A percentile compares a stretch with the other conserved stretches of the same genome.
phyloP scores from a whole-genome alignment of 1,140 invertebrate genomes.

The Rhizoglyphus robini region DNA sequence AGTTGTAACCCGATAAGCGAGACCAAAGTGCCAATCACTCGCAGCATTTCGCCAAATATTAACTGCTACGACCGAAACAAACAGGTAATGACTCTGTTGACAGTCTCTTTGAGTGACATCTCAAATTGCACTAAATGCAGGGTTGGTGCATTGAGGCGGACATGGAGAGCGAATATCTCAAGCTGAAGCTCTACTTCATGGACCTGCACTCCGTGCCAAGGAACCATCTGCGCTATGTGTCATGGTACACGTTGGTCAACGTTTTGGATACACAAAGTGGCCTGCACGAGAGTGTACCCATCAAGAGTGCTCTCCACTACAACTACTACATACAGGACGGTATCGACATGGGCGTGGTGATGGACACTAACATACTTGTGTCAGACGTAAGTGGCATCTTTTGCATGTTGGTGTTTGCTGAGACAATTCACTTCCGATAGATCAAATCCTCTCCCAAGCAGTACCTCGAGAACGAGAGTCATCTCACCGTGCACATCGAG shows the following conservation, averaged over 20 bases:
- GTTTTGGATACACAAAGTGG: slow-evolving; percentile 32
- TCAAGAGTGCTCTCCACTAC: slow-evolving; percentile 58
- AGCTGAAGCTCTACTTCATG: slow-evolving; percentile 58
- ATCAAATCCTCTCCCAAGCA: slow-evolving; percentile 21
- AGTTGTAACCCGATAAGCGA: slow-evolving; percentile 60
- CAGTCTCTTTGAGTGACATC: background rate
- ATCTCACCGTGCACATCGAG: slow-evolving; percentile 62
- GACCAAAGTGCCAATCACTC: slow-evolving; percentile 39
- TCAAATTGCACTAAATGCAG: slow-evolving; percentile 29
- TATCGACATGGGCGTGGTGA: slow-evolving; percentile 64
- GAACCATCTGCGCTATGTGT: slow-evolving; percentile 59
- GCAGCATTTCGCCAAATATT: slow-evolving; percentile 32
- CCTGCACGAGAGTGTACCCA: slow-evolving; percentile 35
- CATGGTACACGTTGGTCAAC: slow-evolving; percentile 57
- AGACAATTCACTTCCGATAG: slow-evolving; percentile 3
- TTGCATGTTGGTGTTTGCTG: background rate
- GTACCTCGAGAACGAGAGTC: slow-evolving; percentile 60
- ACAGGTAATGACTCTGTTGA: slow-evolving; percentile 29
- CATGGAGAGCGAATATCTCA: slow-evolving; percentile 58
- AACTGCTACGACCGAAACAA: slow-evolving; percentile 72
- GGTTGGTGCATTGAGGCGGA: slow-evolving; percentile 68
- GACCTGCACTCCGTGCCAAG: slow-evolving; percentile 70
- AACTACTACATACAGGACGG: slow-evolving; percentile 72
- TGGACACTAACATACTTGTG: slow-evolving; percentile 62
- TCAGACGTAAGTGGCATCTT: slow-evolving; percentile 47